Evolutionary conservation across 2,797 vertebrate genomes (phyloP).

Genomic region (Pyrocephalus nanus): DNA sequence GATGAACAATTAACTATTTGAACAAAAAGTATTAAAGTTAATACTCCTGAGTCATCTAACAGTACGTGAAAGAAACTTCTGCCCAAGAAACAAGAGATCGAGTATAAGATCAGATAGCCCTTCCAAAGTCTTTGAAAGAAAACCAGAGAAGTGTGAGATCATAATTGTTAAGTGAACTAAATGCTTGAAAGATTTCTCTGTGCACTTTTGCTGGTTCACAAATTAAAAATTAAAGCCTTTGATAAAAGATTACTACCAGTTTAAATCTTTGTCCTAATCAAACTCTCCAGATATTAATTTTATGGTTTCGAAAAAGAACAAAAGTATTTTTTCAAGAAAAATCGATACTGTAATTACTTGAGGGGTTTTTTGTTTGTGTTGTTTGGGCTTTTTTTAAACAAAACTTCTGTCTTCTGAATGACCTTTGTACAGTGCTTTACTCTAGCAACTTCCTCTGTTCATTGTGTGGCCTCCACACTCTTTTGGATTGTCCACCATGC

Average conservation of each 20-base stretch:
- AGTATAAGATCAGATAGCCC: background rate
- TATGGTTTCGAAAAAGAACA: background rate
- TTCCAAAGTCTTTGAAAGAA: background rate
- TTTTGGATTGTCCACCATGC: constrained; percentile 63
- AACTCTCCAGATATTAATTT: background rate
- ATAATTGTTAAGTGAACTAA: background rate
- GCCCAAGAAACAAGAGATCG: background rate
- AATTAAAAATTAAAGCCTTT: background rate
- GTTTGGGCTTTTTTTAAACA: background rate
- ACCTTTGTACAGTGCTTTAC: background rate
- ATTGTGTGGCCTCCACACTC: constrained; percentile 31
- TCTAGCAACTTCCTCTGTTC: constrained; percentile 21
- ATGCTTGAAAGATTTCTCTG: background rate
- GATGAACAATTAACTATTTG: background rate
- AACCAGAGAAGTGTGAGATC: background rate
- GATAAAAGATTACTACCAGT: background rate
- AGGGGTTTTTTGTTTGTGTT: background rate
- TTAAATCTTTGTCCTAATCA: background rate
- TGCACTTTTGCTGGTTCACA: background rate
- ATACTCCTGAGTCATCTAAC: background rate
- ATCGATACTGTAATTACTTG: background rate
- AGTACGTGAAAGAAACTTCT: background rate
- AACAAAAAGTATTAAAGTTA: background rate
- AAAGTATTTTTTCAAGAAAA: constrained; percentile 10
- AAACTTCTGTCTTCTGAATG: background rate